These are phyloP conservation scores for Sebastiscus albofasciatus DNA, from an alignment of 2,797 vertebrate genomes.

Conservation along the genomic window DNA sequence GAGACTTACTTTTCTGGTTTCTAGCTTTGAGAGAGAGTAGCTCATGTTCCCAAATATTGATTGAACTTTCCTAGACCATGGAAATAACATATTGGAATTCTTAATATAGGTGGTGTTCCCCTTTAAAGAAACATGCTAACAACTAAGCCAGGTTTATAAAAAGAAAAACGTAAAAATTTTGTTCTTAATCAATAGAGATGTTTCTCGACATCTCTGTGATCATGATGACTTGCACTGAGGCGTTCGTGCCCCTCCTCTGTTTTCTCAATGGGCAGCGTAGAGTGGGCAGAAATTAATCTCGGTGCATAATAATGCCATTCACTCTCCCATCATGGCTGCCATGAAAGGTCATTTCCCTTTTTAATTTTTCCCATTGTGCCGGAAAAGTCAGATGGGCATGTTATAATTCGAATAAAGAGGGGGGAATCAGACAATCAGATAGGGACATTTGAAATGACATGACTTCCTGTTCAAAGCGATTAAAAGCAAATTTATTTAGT, in stretches of 20 bases:
- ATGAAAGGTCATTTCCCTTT: slow-evolving; percentile 87
- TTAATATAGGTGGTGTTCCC: too few relatives aligned
- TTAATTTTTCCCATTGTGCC: slow-evolving; percentile 87
- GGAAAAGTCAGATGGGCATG: slow-evolving; percentile 87
- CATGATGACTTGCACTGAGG: slow-evolving; percentile 44
- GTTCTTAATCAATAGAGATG: slow-evolving; percentile 27
- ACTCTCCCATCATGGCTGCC: slow-evolving; percentile 83
- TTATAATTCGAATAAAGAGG: slow-evolving; percentile 88
- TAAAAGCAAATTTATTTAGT: slow-evolving; percentile 89
- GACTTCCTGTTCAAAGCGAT: slow-evolving; percentile 86
- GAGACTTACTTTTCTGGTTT: too few relatives aligned
- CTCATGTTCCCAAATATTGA: too few relatives aligned
- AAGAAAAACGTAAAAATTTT: neutral
- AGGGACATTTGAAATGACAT: slow-evolving; percentile 85
- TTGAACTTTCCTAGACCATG: too few relatives aligned
- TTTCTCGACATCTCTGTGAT: slow-evolving; percentile 55
- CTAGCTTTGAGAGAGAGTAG: too few relatives aligned
- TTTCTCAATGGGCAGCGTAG: slow-evolving; percentile 75
- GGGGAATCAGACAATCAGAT: slow-evolving; percentile 87
- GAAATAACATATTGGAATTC: too few relatives aligned
- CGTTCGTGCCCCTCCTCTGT: slow-evolving; percentile 66
- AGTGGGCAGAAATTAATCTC: slow-evolving; percentile 84
- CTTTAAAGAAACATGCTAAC: neutral
- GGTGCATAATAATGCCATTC: slow-evolving; percentile 84
- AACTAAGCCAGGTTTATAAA: neutral